Base-by-base conservation (phyloP, 2,888 invertebrate genomes). In the Drosophila acutilabella region DNA sequence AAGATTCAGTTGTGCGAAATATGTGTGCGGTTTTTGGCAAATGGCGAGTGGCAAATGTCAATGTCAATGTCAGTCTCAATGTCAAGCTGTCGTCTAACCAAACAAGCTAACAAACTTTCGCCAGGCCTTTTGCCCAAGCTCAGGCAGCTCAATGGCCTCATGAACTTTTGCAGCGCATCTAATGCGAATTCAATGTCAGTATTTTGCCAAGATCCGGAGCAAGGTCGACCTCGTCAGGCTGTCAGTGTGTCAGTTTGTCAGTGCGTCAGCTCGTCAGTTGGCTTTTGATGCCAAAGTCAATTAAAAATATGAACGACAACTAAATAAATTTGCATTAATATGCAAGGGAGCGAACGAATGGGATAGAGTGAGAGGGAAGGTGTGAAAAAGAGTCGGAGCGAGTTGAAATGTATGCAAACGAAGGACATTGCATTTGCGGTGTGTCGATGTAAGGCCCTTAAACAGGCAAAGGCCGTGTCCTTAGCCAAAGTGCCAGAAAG, bases 101-200 rank as follows among this genome's bases (percentile, higher is more conserved):
- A 85, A 82, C 74, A 72, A 68, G 70, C 71, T 58, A 70, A 69
- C 74, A 73, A 47, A 69, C 53, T 69, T 70, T 66, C 56, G 33
- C 44, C 26, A 20, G 36, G 48, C 40, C 10, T 33, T n/a, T n/a
- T 30, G 30, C 30, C 20, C 42, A 45, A 58, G 50, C 65, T 61
- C 45, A 71, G 77, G 68, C 64, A 65, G 78, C 80, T 71, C 71
- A 82, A 83, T 56, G 78, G 80, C 85, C 81, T 68, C 61, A 73
- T 78, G 75, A 86, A 75, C 85, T 82, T 84, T 74, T 69, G 68
- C 69, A 79, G 82, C 73, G 66, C 67, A 81, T 74, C 87, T 88
- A 88, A 88, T 83, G 81, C 69, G 87, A 69, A 79, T 83, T 74
- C 87, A 86, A 88, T 86, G 85, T 74, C 87, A 68, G 56, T 13